A percentile compares a stretch with the other conserved stretches of the same genome.
Evolutionary conservation across 2,113 vertebrate species (phyloP).

Genomic region (Paracyprichromis sp.): DNA sequence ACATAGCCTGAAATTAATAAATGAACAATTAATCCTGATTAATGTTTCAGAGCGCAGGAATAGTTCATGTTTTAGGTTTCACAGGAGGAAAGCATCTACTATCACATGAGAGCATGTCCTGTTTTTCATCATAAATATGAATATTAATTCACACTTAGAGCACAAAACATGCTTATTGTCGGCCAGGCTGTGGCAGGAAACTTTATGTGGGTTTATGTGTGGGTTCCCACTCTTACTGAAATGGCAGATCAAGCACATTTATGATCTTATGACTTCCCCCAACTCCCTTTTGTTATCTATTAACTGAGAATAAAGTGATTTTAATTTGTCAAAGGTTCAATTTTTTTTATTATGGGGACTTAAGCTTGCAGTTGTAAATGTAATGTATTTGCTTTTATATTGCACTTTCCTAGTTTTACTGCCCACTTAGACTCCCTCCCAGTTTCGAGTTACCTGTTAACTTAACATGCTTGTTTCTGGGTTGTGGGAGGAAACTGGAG

Average conservation of each 20-base stretch:
- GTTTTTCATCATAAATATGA: not conserved
- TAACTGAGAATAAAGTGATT: not conserved
- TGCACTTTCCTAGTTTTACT: not conserved
- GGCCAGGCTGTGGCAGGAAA: not conserved
- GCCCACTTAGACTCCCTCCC: not conserved
- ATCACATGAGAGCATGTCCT: not conserved
- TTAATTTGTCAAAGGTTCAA: not conserved
- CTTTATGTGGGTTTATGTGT: not conserved
- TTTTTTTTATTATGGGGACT: not conserved
- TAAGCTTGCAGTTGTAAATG: accelerated
- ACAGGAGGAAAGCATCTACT: not conserved
- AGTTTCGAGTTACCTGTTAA: not conserved
- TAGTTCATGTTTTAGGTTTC: not conserved
- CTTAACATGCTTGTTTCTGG: not conserved
- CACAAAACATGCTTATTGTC: not conserved
- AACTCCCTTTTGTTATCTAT: accelerated
- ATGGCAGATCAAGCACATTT: not conserved
- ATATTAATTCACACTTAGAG: not conserved
- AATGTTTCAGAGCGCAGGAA: not conserved
- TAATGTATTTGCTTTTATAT: accelerated
- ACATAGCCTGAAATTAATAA: not conserved
- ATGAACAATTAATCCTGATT: not conserved
- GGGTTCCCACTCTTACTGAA: not conserved
- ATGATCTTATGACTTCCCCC: not conserved
- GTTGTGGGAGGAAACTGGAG: not conserved